Evolutionary conservation across 1,140 invertebrate genomes (phyloP), one percentile per base, ranked within the genome.

Genomic region (Heliconius melpomene): DNA sequence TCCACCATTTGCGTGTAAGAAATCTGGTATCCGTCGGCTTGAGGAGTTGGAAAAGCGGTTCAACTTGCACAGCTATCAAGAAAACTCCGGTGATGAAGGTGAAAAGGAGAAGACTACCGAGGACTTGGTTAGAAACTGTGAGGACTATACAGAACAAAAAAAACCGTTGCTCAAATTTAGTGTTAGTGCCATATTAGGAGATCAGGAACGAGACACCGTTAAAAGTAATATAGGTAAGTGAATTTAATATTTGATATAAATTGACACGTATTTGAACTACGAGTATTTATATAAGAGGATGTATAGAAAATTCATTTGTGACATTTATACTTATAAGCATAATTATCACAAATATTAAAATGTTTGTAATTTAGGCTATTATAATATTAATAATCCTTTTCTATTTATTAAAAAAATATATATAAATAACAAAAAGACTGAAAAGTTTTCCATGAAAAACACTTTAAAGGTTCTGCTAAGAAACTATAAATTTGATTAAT

Each of bases 121-220:
- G 32, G 93, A 93, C 3, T 84, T 93, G 82, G 92, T 94, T 36
- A 88, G 92, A 77, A 91, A 80, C 82, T 94, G 92, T 83, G 93
- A 92, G 36, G 90, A 94, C 29, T 93, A 87, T 79, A 84, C 77
- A 50, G 90, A 91, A 73, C 91, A 89, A 79, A 94, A 93, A 78
- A 98, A 97, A 86, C 98, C 98, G 0, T 96, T 98, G 84, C 95
- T 98, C 79, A 98, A 98, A 94, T 98, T 98, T 93, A 98, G 98
- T 95, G 98, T 98, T 77, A 98, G 97, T 95, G 98, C 98, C 20
- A 98, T 98, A 84, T 95, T 98, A 66, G 97, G 97, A 29, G 92
- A 91, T 38, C 76, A 80, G 60, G 90, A 91, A 5, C 79, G 85
- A 36, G 80, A 83, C 75, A 36, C 82, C 0, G 80, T 80, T 20